Evolutionary conservation across 2,797 vertebrate genomes (phyloP).

Genomic region (Liasis olivaceus): DNA sequence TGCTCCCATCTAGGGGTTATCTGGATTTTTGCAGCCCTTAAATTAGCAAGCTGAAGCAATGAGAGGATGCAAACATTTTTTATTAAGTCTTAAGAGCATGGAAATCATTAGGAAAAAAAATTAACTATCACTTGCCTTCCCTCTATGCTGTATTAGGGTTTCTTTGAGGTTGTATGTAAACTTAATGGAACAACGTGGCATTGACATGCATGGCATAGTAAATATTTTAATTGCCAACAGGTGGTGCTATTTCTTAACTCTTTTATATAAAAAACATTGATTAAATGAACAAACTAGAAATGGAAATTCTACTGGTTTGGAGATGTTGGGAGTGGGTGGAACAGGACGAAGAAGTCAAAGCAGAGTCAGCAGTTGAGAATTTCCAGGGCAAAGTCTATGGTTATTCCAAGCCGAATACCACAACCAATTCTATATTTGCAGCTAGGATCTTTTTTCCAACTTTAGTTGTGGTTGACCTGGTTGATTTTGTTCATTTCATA

Average conservation of each 20-base stretch:
- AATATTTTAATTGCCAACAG: neutral
- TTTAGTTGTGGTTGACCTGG: neutral
- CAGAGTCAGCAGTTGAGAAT: neutral
- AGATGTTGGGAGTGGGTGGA: neutral
- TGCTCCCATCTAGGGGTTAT: neutral
- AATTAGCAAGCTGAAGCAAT: conserved; percentile 57
- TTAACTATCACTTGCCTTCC: neutral
- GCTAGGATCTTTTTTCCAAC: neutral
- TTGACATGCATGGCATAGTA: neutral
- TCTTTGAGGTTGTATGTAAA: neutral
- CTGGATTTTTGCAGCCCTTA: conserved; percentile 26
- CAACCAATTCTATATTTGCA: neutral
- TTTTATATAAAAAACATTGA: neutral
- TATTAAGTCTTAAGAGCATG: conserved; percentile 35
- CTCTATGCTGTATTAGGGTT: neutral
- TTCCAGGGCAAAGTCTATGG: neutral
- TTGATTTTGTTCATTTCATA: neutral
- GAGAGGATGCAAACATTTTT: conserved; percentile 22
- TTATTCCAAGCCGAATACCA: neutral
- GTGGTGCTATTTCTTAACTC: neutral
- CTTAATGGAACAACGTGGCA: neutral
- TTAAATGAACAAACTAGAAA: neutral
- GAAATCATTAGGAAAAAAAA: neutral
- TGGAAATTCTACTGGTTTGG: neutral
- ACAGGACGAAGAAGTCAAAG: neutral